Conservation (phyloP, 2,113 vertebrate species). For the Anhinga rufa region DNA sequence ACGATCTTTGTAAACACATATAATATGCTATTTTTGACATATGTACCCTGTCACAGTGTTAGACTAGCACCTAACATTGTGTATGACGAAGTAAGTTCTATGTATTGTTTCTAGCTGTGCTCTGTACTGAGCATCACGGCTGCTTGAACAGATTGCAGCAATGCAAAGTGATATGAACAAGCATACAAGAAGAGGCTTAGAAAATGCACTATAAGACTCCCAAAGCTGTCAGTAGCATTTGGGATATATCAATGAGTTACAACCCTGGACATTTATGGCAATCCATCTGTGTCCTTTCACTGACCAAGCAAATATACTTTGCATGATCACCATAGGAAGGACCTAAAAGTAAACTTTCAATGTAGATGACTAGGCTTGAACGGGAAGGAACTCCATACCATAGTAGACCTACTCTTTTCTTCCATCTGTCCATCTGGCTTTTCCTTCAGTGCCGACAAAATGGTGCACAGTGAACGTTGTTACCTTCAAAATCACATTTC, state of each 20-base stretch:
- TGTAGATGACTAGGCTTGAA: neutral
- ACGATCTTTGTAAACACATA: neutral
- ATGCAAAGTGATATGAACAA: neutral
- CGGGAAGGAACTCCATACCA: neutral
- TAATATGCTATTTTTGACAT: neutral
- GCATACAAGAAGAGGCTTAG: neutral
- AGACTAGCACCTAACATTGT: neutral
- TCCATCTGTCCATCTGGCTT: neutral
- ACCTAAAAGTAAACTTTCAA: neutral
- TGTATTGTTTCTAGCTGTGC: neutral
- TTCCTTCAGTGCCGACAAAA: neutral
- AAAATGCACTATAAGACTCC: neutral
- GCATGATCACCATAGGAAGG: fast-evolving
- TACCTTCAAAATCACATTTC: neutral
- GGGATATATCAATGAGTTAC: neutral
- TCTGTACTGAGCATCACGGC: neutral
- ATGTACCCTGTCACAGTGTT: neutral
- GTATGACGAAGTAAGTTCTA: neutral
- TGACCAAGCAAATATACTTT: neutral
- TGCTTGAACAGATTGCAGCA: neutral
- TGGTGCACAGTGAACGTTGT: neutral
- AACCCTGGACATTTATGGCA: neutral
- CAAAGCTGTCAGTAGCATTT: neutral
- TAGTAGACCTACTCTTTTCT: neutral
- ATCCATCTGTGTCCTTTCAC: neutral